Percentiles rank a stretch among this genome's conserved stretches.
phyloP scores from a whole-genome alignment of 2,797 vertebrate genomes.

The Aphelocoma californica region DNA sequence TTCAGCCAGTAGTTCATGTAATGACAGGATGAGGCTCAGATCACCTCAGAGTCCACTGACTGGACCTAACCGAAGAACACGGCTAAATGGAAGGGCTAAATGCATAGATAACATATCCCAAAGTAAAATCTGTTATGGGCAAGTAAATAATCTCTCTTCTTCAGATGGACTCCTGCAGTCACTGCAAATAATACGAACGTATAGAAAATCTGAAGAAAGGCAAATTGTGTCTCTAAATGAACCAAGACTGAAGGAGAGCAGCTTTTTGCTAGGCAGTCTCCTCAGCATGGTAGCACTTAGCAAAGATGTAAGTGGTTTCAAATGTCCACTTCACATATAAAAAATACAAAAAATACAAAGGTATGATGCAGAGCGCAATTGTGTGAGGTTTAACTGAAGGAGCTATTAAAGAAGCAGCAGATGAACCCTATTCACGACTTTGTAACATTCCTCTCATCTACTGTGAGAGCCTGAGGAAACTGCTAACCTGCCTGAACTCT shows the following conservation, averaged over 20 bases:
- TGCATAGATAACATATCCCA: background rate
- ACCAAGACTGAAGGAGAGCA: background rate
- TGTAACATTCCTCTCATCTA: background rate
- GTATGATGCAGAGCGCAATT: background rate
- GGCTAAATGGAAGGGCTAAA: background rate
- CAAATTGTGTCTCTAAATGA: background rate
- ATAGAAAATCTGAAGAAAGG: background rate
- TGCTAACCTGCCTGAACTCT: background rate
- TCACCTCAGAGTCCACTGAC: background rate
- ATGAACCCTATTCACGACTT: background rate
- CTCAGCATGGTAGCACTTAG: background rate
- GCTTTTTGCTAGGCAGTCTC: background rate
- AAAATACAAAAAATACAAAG: background rate
- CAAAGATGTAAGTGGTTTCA: background rate
- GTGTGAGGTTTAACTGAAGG: background rate
- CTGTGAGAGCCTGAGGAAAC: background rate
- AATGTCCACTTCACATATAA: background rate
- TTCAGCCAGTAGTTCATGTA: background rate
- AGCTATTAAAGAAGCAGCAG: background rate
- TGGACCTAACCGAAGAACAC: background rate
- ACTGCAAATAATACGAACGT: background rate
- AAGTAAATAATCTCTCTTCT: background rate
- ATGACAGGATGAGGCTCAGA: background rate
- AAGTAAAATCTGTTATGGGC: background rate
- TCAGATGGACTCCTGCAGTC: background rate